Evolutionary conservation across 2,888 invertebrate genomes (phyloP), one percentile per base, ranked within the genome.

Genomic region (Cerastoderma edule): DNA sequence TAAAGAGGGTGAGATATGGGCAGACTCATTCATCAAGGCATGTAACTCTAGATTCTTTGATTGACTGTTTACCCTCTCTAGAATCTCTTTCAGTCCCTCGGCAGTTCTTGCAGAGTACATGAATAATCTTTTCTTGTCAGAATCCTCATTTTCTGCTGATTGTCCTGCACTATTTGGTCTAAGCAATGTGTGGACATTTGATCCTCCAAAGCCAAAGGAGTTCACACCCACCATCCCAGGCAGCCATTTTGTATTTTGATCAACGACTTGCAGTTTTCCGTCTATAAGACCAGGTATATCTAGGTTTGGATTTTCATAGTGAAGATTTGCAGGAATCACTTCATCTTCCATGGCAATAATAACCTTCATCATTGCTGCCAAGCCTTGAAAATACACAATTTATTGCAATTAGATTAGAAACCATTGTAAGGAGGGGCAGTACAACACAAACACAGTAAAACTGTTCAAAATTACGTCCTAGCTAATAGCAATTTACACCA

Each of bases 171-270:
- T 13, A 22, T 87, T 83, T 6, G 97, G 96, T 91, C 85, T 83
- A 13, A 93, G 83, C 19, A 93, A 65, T 3, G 89, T 86, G 83
- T 93, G 93, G 3, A 93, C 93, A 84, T 93, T 93, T 32, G 93
- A 92, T 69, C 99, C 99, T 79, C 99, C 99, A 93, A 99, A 99
- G 24, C 99, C 99, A 93, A 99, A 99, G 10, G 98, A 98, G 94
- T 99, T 99, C 35, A 99, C 93, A 28, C 96, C 98, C 67, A 97
- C 95, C 75, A 97, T 94, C n/a, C 98, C 98, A 64, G 98, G 98
- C 69, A 96, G 95, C 96, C 97, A 98, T 32, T 95, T 95, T 78
- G 95, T 95, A 89, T 96, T 95, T 92, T 96, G 95, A 83, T 96
- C 95, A 27, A 99, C 97, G 65, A 99, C 95, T 94, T 97, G 95